These are phyloP conservation scores for Darevskia mixta DNA, from an alignment of 2,797 vertebrate species.

Conservation along the genomic window DNA sequence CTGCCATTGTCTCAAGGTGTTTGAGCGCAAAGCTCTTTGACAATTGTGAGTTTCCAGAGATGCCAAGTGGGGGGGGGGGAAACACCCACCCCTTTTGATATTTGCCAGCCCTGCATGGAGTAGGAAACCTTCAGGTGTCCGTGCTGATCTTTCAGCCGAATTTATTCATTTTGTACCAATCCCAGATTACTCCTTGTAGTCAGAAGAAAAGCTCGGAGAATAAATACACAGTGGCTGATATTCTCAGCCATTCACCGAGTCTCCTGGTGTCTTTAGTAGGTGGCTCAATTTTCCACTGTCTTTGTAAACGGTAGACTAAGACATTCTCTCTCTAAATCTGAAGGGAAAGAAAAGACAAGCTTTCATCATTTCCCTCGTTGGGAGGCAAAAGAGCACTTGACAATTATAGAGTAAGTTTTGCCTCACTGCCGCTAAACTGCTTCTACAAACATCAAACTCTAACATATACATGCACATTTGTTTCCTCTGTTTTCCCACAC, in stretches of 20 bases:
- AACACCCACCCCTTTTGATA: conserved; percentile 45
- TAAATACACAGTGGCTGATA: conserved; percentile 52
- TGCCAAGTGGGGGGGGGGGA: conserved; percentile 45
- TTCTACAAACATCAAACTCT: conserved; percentile 7
- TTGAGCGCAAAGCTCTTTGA: conserved; percentile 69
- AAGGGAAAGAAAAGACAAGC: conserved; percentile 4
- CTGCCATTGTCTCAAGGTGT: conserved; percentile 74
- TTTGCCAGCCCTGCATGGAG: conserved; percentile 53
- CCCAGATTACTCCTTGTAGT: conserved; percentile 47
- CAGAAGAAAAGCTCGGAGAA: conserved; percentile 61
- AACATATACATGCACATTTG: conserved; percentile 30
- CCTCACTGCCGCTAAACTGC: conserved; percentile 19
- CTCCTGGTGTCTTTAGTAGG: conserved; percentile 57
- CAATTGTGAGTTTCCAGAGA: conserved; percentile 55
- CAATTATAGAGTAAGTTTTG: conserved; percentile 36
- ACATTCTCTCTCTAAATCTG: conserved; percentile 26
- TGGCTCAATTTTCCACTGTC: conserved; percentile 48
- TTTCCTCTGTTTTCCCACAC: conserved; percentile 16
- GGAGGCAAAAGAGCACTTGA: conserved; percentile 16
- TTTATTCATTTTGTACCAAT: conserved; percentile 61
- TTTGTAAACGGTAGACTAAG: conserved; percentile 54
- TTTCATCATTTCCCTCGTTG: conserved; percentile 27
- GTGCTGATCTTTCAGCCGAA: conserved; percentile 58
- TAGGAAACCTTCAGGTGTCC: conserved; percentile 68
- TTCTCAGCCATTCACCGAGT: conserved; percentile 44